Evolutionary conservation across 2,113 vertebrate genomes (phyloP).

Genomic region (Poeciliopsis retropinna): DNA sequence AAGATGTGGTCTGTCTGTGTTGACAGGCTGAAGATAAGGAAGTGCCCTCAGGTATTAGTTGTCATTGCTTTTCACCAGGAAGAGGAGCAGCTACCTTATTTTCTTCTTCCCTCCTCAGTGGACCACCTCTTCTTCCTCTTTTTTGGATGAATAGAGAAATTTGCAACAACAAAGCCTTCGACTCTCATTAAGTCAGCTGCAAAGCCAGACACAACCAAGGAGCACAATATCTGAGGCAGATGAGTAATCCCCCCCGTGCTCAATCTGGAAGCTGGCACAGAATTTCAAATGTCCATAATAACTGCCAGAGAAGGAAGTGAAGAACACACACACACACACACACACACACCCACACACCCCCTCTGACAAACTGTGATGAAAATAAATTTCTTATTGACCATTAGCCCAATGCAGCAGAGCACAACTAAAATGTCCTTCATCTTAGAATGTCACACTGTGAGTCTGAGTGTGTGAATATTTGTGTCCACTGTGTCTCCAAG

Average conservation of each 20-base stretch:
- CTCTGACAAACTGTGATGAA: constrained; percentile 33
- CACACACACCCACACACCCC: constrained; percentile 12
- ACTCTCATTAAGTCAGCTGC: constrained; percentile 81
- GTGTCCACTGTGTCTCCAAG: constrained; percentile 15
- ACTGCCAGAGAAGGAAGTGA: constrained; percentile 73
- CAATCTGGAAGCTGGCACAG: constrained; percentile 76
- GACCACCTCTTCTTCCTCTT: constrained; percentile 79
- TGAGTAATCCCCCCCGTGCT: constrained; percentile 78
- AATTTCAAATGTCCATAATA: constrained; percentile 83
- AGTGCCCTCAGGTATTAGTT: constrained; percentile 92
- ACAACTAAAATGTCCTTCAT: constrained; percentile 68
- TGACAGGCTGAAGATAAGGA: constrained; percentile 92
- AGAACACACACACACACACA: constrained; percentile 56
- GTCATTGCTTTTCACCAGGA: constrained; percentile 83
- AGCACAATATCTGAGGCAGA: constrained; percentile 76
- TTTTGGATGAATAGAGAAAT: constrained; percentile 84
- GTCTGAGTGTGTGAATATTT: constrained; percentile 26
- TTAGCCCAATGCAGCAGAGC: constrained; percentile 56
- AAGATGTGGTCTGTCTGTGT: constrained; percentile 86
- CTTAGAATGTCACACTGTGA: constrained; percentile 50
- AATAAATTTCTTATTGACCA: constrained; percentile 69
- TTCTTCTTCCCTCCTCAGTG: constrained; percentile 67
- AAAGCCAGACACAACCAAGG: constrained; percentile 77
- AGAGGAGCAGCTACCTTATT: constrained; percentile 68
- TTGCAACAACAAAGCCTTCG: constrained; percentile 85